Evolutionary conservation across 2,888 invertebrate species (phyloP).

Genomic region (Ophion costatus): DNA sequence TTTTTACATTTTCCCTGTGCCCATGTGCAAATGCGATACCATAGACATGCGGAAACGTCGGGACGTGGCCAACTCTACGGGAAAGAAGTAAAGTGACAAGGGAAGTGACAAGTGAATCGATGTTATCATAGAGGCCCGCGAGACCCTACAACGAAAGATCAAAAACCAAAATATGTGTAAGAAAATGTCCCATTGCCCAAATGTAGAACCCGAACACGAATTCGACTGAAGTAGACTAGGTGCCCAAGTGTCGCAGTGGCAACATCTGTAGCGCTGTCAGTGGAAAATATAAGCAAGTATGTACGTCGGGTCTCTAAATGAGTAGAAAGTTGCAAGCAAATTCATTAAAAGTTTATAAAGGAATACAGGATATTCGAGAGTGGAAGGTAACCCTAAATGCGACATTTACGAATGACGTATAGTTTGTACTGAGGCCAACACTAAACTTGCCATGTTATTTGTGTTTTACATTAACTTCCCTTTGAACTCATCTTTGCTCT

Average conservation of each 20-base stretch:
- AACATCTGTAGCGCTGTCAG: background rate
- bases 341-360: background rate
- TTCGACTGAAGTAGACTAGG: background rate
- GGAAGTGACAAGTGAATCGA: too few species aligned
- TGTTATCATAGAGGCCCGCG: too few species aligned
- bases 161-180: too few species aligned
- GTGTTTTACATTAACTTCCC: background rate
- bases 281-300: background rate
- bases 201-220: too few species aligned
- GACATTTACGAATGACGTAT: background rate
- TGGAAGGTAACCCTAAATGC: background rate
- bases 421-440: background rate
- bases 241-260: background rate
- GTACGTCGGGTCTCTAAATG: background rate
- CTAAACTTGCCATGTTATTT: background rate
- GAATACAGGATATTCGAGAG: background rate
- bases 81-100: too few species aligned
- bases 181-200: too few species aligned
- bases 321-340: background rate
- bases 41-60: background rate
- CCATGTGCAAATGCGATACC: background rate
- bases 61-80: background rate
- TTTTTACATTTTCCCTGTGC: background rate
- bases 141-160: too few species aligned
- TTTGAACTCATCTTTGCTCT: background rate